phyloP scores from a whole-genome alignment of 1,140 invertebrate species.

The Pseudobourletiella spinata region DNA sequence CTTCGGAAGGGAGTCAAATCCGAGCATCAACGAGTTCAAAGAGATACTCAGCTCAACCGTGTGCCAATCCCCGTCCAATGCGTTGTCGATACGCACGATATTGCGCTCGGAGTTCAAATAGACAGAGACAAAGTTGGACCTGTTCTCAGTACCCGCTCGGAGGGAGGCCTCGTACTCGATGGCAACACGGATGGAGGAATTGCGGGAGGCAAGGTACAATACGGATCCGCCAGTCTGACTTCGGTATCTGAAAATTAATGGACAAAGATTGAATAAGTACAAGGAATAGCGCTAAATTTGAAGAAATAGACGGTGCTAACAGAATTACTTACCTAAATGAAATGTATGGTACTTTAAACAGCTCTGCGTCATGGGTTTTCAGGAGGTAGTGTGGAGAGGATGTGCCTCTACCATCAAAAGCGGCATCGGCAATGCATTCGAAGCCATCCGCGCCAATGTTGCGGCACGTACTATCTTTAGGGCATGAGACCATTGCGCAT shows the following conservation, averaged over 20 bases:
- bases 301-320: too few species aligned
- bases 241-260: constrained; percentile 16
- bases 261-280: background rate
- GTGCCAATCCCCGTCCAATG: constrained; percentile 40
- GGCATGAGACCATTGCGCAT: constrained; percentile 79
- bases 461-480: constrained; percentile 64
- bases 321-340: constrained; percentile 24
- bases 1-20: background rate
- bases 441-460: constrained; percentile 71
- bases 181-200: background rate
- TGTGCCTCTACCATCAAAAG: constrained; percentile 59
- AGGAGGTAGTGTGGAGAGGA: constrained; percentile 34
- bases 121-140: background rate
- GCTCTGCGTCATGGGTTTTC: constrained; percentile 12
- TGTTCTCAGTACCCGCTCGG: background rate
- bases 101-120: constrained; percentile 17
- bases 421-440: constrained; percentile 82
- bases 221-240: constrained; percentile 25
- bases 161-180: constrained; percentile 9
- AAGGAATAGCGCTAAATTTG: too few species aligned
- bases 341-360: constrained; percentile 21
- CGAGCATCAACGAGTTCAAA: background rate
- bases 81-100: background rate
- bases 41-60: constrained; percentile 23
- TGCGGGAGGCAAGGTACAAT: background rate